Conservation (phyloP, 1,140 invertebrate genomes). For the Epicauta chinensis region DNA sequence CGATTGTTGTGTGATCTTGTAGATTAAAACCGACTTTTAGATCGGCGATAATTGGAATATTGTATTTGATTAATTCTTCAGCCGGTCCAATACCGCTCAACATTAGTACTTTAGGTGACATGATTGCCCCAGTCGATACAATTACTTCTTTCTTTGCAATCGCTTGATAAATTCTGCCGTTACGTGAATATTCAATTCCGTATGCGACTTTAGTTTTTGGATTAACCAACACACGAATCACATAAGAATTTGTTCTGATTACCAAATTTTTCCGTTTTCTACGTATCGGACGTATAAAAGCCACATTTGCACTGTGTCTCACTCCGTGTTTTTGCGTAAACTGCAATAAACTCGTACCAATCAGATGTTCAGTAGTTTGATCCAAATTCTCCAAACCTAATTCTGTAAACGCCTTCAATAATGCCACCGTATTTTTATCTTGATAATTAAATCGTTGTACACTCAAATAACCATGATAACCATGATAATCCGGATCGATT, state of each 20-base stretch:
- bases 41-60: constrained; percentile 54
- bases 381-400: constrained; percentile 50
- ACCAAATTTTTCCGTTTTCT: constrained; percentile 62
- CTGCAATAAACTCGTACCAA: constrained; percentile 54
- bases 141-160: constrained; percentile 64
- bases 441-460: constrained; percentile 57
- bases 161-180: constrained; percentile 44
- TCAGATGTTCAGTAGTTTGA: constrained; percentile 48
- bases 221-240: constrained; percentile 68
- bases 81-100: constrained; percentile 67
- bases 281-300: constrained; percentile 66
- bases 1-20: constrained; percentile 65
- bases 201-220: constrained; percentile 56
- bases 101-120: constrained; percentile 67
- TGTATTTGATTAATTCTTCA: constrained; percentile 50
- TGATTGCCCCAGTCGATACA: constrained; percentile 61
- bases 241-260: constrained; percentile 62
- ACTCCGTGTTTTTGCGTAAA: constrained; percentile 54
- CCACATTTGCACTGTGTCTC: constrained; percentile 63
- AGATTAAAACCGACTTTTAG: constrained; percentile 68
- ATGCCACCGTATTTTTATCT: constrained; percentile 48
- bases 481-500: constrained; percentile 50
- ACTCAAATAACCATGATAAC: constrained; percentile 51
- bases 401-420: constrained; percentile 55
- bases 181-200: constrained; percentile 59